Evolutionary conservation across 37 sponge, comb jelly and placozoan species (phyloP).

Genomic region (Ianthella basta): DNA sequence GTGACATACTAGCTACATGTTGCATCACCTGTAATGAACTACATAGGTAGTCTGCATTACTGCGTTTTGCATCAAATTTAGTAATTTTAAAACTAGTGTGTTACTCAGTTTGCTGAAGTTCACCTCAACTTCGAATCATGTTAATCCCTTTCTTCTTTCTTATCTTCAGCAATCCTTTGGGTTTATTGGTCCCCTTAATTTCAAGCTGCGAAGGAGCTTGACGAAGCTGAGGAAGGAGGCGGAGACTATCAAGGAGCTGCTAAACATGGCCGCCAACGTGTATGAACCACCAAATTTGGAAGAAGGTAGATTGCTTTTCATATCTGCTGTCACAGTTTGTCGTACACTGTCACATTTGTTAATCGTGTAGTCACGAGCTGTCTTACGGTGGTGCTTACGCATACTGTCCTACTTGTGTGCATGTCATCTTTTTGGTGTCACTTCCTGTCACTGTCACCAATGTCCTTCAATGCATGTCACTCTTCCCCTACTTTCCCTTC

Average conservation of each 20-base stretch:
- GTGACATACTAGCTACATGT: neutral
- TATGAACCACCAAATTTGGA: conserved; percentile 33
- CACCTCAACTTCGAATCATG: too few relatives aligned
- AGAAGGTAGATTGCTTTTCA: conserved; percentile 20
- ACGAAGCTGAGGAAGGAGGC: conserved; percentile 55
- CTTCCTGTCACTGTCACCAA: neutral
- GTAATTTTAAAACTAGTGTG: too few relatives aligned
- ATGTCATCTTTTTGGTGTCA: too few relatives aligned
- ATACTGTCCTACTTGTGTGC: neutral
- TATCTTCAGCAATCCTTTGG: conserved; percentile 14
- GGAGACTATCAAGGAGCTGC: conserved; percentile 56
- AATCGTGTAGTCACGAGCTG: too few relatives aligned
- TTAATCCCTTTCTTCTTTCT: neutral
- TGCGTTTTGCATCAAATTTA: too few relatives aligned
- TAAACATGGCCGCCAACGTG: conserved; percentile 63
- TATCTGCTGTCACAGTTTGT: neutral
- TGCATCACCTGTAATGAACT: conserved; percentile 2
- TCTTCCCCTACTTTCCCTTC: neutral
- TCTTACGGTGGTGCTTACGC: neutral
- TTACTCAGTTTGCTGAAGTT: too few relatives aligned
- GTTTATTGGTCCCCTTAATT: conserved; percentile 57
- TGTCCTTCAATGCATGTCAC: neutral
- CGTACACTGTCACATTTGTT: too few relatives aligned
- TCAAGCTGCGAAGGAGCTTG: conserved; percentile 35
- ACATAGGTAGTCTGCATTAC: too few relatives aligned